These are phyloP conservation scores for Drosophila rhopaloa DNA, from an alignment of 1,140 invertebrate genomes.

Conservation along the genomic window DNA sequence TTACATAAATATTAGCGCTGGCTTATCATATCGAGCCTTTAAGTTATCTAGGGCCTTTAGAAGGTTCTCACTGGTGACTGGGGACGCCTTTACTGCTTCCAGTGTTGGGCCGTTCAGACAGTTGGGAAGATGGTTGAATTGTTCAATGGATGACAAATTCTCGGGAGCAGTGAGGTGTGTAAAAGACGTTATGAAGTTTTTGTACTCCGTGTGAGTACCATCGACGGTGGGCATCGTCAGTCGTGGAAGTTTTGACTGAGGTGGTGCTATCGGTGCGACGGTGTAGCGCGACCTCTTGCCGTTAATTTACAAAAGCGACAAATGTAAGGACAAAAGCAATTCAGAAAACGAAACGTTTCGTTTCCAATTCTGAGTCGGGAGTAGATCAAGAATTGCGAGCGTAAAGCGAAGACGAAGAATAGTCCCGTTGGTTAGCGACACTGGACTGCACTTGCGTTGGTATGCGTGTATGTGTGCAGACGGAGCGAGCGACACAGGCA, in stretches of 20 bases:
- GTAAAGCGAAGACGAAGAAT: too few species aligned
- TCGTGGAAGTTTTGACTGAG: not conserved
- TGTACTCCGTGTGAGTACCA: not conserved
- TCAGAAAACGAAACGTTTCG: not conserved
- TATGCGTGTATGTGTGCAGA: too few species aligned
- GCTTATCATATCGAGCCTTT: not conserved
- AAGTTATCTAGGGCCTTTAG: not conserved
- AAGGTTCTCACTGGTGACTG: too few species aligned
- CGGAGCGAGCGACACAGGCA: too few species aligned
- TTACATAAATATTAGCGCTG: not conserved
- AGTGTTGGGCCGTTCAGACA: too few species aligned
- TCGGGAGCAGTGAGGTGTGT: not conserved
- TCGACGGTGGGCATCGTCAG: too few species aligned
- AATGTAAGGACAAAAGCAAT: not conserved
- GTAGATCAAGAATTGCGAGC: not conserved
- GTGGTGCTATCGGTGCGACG: not conserved
- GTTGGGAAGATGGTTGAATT: too few species aligned
- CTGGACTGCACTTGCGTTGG: too few species aligned
- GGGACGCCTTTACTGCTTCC: not conserved
- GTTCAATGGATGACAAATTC: not conserved
- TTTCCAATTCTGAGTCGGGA: not conserved
- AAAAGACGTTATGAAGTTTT: not conserved
- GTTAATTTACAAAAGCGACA: not conserved
- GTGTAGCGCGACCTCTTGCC: not conserved
- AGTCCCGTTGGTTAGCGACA: too few species aligned